Evolutionary conservation across 2,888 invertebrate species (phyloP), one percentile per base, ranked within the genome.

Genomic region (Xestia ashworthii): DNA sequence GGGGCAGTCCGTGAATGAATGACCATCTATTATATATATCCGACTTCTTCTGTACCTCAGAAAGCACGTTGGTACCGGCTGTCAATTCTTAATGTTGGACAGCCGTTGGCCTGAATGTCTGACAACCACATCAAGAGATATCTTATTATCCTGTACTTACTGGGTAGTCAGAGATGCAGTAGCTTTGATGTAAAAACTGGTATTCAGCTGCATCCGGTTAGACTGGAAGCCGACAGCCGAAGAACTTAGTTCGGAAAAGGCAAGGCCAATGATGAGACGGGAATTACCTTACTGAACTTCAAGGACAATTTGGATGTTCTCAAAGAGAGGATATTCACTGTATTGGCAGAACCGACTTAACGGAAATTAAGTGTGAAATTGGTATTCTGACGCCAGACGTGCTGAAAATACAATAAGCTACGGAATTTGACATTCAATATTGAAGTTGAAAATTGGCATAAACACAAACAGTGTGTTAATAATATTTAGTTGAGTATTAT

Each of bases 281-380:
- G 5, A n/a, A n/a, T 22, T 53, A 11, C 22, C 55, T 55, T n/a
- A 12, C 55, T 55, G n/a, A 55, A 55, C 55, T 55, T 32, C 25
- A 48, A 67, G 19, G 67, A 48, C 6, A 32, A 67, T 32, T n/a
- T n/a, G 5, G 53, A n/a, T n/a, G 9, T 22, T n/a, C 22, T 53
- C 53, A 4, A 22, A 9, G 53, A 53, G 22, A 41, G 12, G n/a
- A 66, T 25, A n/a, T 3, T 16, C 1, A 44, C 44, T 44, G 19
- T 32, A 19, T 60, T 25, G 14, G 5, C 4, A 46, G 8, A 32
- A 58, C 4, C 4, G 4, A 11, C 4, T 0, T 14, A 44, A 32
- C 8, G 32, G 12, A 16, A 60, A 78, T 50, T 62, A 46, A 25
- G 48, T 76, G 25, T 58, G 16, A 60, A 68, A 77, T 76, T 77